Base-by-base conservation (phyloP, 2,888 invertebrate genomes). In the Drosophila kambysellisi region DNA sequence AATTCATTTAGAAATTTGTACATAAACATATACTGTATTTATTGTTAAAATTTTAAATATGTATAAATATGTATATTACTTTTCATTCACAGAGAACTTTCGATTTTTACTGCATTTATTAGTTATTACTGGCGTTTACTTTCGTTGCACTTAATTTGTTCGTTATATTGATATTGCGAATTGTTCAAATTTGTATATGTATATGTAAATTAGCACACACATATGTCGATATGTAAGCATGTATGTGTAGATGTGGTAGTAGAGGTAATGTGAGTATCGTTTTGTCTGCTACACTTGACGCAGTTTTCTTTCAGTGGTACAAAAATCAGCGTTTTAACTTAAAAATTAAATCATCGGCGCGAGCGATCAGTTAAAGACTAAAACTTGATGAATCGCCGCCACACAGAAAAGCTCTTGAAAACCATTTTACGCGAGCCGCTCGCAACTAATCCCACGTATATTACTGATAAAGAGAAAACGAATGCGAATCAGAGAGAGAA, bases 361-460 rank as follows among this genome's bases (percentile, higher is more conserved):
- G 91, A 83, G 92, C 93, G 92, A 92, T 92, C 93, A 91, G 92
- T 90, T 91, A 88, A 91, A 92, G 92, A 92, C 92, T 92, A 83
- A 89, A 83, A 81, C 70, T 69, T 89, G 66, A 88, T 82, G 88
- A 88, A 82, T 87, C 83, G 85, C 82, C 74, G 69, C 75, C 52
- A 54, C 65, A 54, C 58, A 32, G 61, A 68, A 82, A 83, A 89
- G 83, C 83, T 89, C 70, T 43, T 54, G 29, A 60, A 59, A 41
- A 52, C 33, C 59, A 43, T 17, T 46, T 48, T 20, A 58, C 25
- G 62, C 53, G 64, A 64, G 60, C 46, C 50, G 33, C 64, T 46
- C 72, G 52, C 58, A 43, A 32, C 39, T 58, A 71, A 81, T 76
- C 72, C 66, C 72, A 43, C 46, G 12, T 46, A 32, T 32, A 52